Conservation (phyloP, 1,140 invertebrate genomes). For the Ectropis grisescens region DNA sequence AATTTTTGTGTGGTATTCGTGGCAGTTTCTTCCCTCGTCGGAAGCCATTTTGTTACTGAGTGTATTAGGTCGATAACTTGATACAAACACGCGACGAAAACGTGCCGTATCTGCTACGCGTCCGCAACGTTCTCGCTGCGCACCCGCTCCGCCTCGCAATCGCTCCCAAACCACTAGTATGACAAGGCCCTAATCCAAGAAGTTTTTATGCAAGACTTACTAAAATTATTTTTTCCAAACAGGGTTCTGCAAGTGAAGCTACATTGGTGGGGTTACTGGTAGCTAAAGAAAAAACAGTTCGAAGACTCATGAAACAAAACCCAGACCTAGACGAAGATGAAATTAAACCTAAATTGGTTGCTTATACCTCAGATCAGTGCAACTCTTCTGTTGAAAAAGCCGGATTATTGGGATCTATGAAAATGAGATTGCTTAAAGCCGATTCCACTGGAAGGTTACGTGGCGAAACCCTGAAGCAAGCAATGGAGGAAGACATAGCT, state of each 20-base stretch:
- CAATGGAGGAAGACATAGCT: slow-evolving; percentile 80
- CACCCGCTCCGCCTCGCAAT: no score
- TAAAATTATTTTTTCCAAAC: no score
- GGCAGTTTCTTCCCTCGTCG: no score
- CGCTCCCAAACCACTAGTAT: no score
- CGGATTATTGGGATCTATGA: slow-evolving; percentile 84
- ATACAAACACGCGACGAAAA: no score
- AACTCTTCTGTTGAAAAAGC: slow-evolving; percentile 95
- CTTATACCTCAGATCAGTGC: slow-evolving; percentile 91
- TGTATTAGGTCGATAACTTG: no score
- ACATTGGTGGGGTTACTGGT: slow-evolving; percentile 87
- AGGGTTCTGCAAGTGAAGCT: slow-evolving; percentile 94
- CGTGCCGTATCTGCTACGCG: no score
- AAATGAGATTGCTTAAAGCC: slow-evolving; percentile 82
- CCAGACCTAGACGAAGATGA: slow-evolving; percentile 74
- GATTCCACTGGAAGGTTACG: slow-evolving; percentile 81
- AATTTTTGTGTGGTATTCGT: no score
- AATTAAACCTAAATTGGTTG: slow-evolving; percentile 83
- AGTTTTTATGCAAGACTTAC: no score
- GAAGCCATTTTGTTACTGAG: no score
- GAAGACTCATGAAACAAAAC: slow-evolving; percentile 69
- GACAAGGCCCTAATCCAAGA: no score
- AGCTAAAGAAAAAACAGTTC: slow-evolving; percentile 81
- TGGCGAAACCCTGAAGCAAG: slow-evolving; percentile 81
- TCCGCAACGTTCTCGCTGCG: no score